phyloP scores from a whole-genome alignment of 2,888 invertebrate genomes.

The Tetragonisca angustula region DNA sequence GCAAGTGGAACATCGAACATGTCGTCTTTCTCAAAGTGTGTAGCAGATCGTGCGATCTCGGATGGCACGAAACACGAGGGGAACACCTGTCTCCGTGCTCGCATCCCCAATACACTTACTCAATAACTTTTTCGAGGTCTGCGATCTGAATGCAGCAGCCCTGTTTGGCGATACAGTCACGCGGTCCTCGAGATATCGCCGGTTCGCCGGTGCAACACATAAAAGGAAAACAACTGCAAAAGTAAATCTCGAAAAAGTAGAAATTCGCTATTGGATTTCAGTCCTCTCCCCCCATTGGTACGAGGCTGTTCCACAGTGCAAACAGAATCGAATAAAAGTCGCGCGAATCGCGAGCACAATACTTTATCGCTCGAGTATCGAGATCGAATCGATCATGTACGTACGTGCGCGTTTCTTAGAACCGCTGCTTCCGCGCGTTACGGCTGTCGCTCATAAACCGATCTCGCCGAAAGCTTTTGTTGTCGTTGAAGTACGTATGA shows the following conservation, averaged over 20 bases:
- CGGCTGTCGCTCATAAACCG: background rate
- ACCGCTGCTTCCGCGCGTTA: slow-evolving; percentile 39
- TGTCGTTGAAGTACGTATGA: no score
- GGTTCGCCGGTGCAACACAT: background rate
- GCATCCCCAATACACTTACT: slow-evolving; percentile 9
- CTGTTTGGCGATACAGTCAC: slow-evolving; percentile 17
- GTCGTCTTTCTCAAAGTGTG: background rate
- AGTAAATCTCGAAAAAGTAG: no score
- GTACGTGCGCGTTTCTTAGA: background rate
- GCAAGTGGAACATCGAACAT: slow-evolving; percentile 1
- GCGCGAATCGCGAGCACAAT: slow-evolving; percentile 29
- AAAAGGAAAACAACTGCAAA: slow-evolving; percentile 31
- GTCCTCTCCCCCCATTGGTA: background rate
- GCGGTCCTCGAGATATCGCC: background rate
- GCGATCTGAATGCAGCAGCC: slow-evolving; percentile 36
- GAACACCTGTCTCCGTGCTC: slow-evolving; percentile 15
- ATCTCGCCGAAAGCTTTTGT: background rate
- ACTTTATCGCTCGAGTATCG: background rate
- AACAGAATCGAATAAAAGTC: slow-evolving; percentile 42
- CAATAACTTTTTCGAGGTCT: slow-evolving; percentile 31
- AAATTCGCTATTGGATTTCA: slow-evolving; percentile 46
- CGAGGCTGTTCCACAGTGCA: background rate
- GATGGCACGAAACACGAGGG: background rate
- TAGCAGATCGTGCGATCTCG: background rate
- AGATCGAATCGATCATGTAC: slow-evolving; percentile 49